A percentile compares a stretch with the other conserved stretches of the same genome.
These are phyloP conservation scores for Peucedramus taeniatus DNA, from an alignment of 2,113 vertebrate genomes.

Conservation along the genomic window DNA sequence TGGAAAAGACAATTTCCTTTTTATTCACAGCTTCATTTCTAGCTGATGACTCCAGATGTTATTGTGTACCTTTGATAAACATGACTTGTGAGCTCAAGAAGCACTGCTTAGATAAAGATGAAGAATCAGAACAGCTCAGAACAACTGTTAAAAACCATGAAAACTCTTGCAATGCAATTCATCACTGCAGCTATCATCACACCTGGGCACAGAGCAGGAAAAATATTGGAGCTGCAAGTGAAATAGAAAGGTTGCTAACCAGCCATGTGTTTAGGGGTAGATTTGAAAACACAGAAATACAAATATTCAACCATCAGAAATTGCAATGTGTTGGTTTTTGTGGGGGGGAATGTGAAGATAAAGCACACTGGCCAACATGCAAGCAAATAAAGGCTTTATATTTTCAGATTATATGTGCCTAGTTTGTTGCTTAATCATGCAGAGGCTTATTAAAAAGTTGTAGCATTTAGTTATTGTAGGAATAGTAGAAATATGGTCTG, in stretches of 20 bases:
- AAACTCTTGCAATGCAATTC: neutral
- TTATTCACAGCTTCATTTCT: neutral
- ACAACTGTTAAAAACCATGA: neutral
- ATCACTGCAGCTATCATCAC: neutral
- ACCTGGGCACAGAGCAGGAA: neutral
- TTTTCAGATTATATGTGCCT: neutral
- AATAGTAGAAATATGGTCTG: neutral
- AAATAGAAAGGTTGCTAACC: neutral
- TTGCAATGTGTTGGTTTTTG: neutral
- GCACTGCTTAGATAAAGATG: neutral
- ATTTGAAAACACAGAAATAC: neutral
- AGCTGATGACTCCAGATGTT: neutral
- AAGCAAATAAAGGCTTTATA: neutral
- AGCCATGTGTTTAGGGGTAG: neutral
- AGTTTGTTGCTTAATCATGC: neutral
- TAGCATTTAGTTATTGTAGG: neutral
- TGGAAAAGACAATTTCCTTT: neutral
- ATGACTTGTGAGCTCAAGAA: neutral
- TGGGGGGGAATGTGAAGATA: neutral
- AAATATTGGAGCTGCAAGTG: neutral
- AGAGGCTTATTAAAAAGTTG: neutral
- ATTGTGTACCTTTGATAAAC: neutral
- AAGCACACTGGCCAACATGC: neutral
- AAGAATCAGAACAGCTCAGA: neutral
- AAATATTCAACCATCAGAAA: neutral